Percentiles rank a stretch among this genome's conserved stretches.
These are phyloP conservation scores for Stylophora pistillata DNA, from an alignment of 64 coral and sea anemone species.

Conservation along the genomic window DNA sequence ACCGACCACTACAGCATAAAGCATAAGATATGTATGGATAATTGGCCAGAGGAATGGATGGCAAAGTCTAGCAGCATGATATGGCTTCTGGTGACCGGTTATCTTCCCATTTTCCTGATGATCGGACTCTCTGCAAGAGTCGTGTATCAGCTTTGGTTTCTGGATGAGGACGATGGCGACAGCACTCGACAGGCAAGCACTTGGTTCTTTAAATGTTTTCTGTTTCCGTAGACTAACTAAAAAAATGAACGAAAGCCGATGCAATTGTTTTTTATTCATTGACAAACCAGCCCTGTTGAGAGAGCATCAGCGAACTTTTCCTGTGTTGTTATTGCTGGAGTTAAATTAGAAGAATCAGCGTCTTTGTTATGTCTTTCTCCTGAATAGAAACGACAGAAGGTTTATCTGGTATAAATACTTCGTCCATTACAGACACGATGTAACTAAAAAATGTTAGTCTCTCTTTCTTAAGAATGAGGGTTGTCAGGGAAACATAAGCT, in stretches of 20 bases:
- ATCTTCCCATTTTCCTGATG: constrained; percentile 30
- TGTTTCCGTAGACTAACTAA: background rate
- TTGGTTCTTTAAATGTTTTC: background rate
- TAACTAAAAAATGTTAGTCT: too few species aligned
- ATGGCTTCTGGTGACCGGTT: constrained; percentile 13
- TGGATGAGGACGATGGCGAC: background rate
- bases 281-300: too few species aligned
- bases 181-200: background rate
- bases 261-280: too few species aligned
- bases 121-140: background rate
- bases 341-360: background rate
- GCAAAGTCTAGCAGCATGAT: constrained; percentile 30
- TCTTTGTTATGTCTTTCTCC: too few species aligned
- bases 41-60: background rate
- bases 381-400: too few species aligned
- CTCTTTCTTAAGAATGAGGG: too few species aligned
- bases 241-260: too few species aligned
- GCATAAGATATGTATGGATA: constrained; percentile 1
- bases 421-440: too few species aligned
- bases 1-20: background rate
- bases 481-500: too few species aligned
- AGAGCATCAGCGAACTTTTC: too few species aligned
- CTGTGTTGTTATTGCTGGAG: background rate
- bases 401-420: too few species aligned
- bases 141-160: constrained; percentile 17